Percentiles rank a stretch among this genome's conserved stretches.
Evolutionary conservation across 2,797 vertebrate genomes (phyloP).

Genomic region (Girardinus metallicus): DNA sequence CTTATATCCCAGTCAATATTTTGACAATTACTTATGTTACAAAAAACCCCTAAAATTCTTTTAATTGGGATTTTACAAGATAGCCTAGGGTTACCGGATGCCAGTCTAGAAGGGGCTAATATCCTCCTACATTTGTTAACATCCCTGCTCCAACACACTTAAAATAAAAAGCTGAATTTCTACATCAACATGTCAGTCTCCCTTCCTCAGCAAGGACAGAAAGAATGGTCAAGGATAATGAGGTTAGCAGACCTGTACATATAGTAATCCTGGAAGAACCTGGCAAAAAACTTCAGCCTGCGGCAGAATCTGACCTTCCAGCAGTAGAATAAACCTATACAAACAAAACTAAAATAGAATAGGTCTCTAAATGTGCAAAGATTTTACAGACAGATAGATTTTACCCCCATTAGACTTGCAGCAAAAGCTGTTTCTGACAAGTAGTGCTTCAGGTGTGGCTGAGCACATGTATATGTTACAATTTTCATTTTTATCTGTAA

Average conservation of each 20-base stretch:
- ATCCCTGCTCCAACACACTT: not conserved
- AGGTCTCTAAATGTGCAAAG: too few relatives aligned
- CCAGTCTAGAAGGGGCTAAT: not conserved
- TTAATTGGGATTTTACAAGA: not conserved
- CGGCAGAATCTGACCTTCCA: too few relatives aligned
- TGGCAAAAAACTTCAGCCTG: too few relatives aligned
- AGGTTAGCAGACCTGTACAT: too few relatives aligned
- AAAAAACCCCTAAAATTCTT: not conserved
- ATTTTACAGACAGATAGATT: too few relatives aligned
- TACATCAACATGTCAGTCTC: not conserved
- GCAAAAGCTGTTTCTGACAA: not conserved
- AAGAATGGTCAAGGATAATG: too few relatives aligned
- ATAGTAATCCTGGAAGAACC: too few relatives aligned
- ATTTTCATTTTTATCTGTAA: not conserved
- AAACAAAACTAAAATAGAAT: too few relatives aligned
- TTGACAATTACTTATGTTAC: not conserved
- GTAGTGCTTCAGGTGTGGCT: not conserved
- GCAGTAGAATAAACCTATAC: too few relatives aligned
- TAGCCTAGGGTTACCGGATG: not conserved
- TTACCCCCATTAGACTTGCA: too few relatives aligned
- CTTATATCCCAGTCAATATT: not conserved
- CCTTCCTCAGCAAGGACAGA: too few relatives aligned
- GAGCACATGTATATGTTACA: not conserved
- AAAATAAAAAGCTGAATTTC: not conserved
- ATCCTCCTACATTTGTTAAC: not conserved